These are phyloP conservation scores for Julus scanicus DNA, from an alignment of 2,888 invertebrate genomes.

Conservation along the genomic window DNA sequence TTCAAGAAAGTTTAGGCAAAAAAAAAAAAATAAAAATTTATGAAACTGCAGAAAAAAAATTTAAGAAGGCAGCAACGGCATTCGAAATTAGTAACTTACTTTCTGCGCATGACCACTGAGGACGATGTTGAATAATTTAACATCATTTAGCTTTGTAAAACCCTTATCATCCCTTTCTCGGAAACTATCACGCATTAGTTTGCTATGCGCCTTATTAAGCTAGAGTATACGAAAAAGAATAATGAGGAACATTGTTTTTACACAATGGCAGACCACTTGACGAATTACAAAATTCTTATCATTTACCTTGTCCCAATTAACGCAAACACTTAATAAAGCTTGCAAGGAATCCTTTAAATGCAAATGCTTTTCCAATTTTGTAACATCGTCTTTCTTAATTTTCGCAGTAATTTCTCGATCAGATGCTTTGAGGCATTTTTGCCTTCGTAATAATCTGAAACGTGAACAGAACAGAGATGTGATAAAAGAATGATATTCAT, in stretches of 20 bases:
- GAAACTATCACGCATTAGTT: conserved; percentile 6
- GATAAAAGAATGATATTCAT: not conserved
- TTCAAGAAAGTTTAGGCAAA: not conserved
- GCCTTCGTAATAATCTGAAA: not conserved
- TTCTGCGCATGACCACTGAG: conserved; percentile 42
- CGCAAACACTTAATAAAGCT: conserved; percentile 54
- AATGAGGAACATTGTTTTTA: not conserved
- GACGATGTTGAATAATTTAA: conserved; percentile 46
- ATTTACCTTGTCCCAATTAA: conserved; percentile 53
- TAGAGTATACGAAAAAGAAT: not conserved
- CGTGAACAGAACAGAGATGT: not conserved
- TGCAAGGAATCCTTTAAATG: conserved; percentile 19
- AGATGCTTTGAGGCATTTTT: not conserved
- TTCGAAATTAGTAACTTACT: not conserved
- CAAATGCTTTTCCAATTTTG: not conserved
- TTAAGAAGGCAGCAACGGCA: not conserved
- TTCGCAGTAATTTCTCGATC: conserved; percentile 39
- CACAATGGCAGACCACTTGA: not conserved
- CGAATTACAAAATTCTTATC: not conserved
- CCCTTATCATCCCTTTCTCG: not conserved
- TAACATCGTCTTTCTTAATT: not conserved
- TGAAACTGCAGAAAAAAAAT: not conserved
- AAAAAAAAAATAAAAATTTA: not conserved
- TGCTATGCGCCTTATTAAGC: conserved; percentile 45
- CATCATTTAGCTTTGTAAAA: conserved; percentile 21